phyloP scores from a whole-genome alignment of 2,797 vertebrate genomes.

The Prionace glauca region DNA sequence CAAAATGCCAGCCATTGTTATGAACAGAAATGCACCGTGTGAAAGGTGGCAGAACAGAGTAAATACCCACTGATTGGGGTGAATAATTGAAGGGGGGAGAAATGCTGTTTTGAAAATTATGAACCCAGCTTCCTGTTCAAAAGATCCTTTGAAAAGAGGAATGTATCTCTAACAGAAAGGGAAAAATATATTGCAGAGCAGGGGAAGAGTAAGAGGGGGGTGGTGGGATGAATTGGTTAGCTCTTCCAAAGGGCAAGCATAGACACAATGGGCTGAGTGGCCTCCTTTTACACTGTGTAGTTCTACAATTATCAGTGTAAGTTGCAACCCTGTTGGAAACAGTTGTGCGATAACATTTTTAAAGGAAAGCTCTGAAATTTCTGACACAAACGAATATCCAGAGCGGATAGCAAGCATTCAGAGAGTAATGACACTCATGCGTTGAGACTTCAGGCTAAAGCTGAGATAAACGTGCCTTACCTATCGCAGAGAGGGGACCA shows the following conservation, averaged over 20 bases:
- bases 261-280: neutral
- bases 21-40: too few species aligned
- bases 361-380: neutral
- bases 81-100: too few species aligned
- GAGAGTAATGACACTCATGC: neutral
- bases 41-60: neutral
- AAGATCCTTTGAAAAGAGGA: neutral
- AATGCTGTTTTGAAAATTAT: neutral
- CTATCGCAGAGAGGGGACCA: neutral
- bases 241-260: too few species aligned
- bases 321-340: neutral
- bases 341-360: neutral
- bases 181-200: too few species aligned
- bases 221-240: neutral
- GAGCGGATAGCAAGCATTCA: neutral
- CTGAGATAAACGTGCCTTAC: neutral
- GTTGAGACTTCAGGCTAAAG: neutral
- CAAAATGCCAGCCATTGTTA: too few species aligned
- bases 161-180: neutral
- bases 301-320: neutral
- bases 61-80: neutral
- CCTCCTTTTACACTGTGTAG: neutral
- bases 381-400: neutral
- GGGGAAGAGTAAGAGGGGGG: neutral
- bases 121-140: neutral